Evolutionary conservation across 2,797 vertebrate species (phyloP).

Genomic region (Coregonus ussuriensis): DNA sequence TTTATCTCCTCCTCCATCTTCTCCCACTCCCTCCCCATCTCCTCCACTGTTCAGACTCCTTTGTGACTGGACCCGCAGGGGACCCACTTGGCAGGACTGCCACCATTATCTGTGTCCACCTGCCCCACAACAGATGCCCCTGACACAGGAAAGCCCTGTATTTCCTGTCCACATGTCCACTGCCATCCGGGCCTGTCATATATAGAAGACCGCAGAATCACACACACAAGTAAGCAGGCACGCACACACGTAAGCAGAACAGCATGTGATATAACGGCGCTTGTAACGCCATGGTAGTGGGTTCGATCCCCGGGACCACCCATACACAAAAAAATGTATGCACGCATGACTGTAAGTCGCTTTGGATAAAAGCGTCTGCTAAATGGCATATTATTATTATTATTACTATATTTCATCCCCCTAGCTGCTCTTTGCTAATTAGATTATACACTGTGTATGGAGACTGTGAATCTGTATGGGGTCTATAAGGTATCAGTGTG

Average conservation of each 20-base stretch:
- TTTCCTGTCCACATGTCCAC: constrained; percentile 57
- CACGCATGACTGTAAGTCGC: too few species aligned
- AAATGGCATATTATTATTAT: too few species aligned
- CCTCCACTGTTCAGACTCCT: neutral
- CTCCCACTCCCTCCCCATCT: constrained; percentile 1
- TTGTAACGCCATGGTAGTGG: too few species aligned
- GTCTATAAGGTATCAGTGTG: neutral
- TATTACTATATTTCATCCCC: neutral
- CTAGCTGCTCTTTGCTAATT: neutral
- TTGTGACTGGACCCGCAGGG: neutral
- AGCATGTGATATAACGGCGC: too few species aligned
- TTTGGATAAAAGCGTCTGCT: too few species aligned
- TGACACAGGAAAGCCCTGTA: constrained; percentile 48
- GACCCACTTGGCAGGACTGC: neutral
- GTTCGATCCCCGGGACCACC: too few species aligned
- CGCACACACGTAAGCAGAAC: neutral
- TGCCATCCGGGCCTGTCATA: constrained; percentile 21
- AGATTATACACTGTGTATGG: constrained; percentile 24
- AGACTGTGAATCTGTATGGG: neutral
- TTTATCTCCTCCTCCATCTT: constrained; percentile 27
- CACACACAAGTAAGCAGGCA: neutral
- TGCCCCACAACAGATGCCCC: constrained; percentile 17
- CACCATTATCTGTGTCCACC: neutral
- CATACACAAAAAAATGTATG: too few species aligned
- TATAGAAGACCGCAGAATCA: neutral